Percentiles rank a stretch among this genome's conserved stretches.
These are phyloP conservation scores for Xestobium rufovillosum DNA, from an alignment of 2,888 invertebrate genomes.

Conservation along the genomic window DNA sequence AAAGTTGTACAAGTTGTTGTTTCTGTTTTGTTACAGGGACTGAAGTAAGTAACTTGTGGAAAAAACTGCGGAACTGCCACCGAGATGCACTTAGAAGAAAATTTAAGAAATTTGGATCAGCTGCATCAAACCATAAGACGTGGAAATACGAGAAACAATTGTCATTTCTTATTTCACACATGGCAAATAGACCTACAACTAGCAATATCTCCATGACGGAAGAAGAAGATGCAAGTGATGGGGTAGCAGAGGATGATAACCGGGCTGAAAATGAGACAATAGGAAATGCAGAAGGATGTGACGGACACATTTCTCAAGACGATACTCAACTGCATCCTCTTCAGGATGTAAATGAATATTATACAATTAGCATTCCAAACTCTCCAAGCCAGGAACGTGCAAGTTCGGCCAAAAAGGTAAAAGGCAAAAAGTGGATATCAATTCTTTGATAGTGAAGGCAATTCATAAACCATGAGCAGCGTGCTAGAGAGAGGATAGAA, in stretches of 20 bases:
- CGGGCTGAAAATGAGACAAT: background rate
- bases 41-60: conserved; percentile 9
- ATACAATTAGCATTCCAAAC: too few species aligned
- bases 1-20: too few species aligned
- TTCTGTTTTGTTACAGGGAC: conserved; percentile 4
- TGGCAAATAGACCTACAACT: conserved; percentile 12
- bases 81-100: conserved; percentile 13
- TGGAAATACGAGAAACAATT: conserved; percentile 17
- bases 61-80: conserved; percentile 12
- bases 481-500: conserved; percentile 2
- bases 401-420: too few species aligned
- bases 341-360: too few species aligned
- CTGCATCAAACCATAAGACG: conserved; percentile 13
- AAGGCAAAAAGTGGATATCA: conserved; percentile 2
- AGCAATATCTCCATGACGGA: too few species aligned
- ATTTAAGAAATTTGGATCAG: conserved; percentile 13
- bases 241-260: background rate
- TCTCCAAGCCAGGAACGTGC: too few species aligned
- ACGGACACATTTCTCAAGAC: too few species aligned
- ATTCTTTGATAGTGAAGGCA: background rate
- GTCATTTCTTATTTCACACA: conserved; percentile 14
- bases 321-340: too few species aligned
- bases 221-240: conserved; percentile 3
- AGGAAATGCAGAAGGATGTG: conserved; percentile 1
- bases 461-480: background rate